phyloP scores from a whole-genome alignment of 1,140 invertebrate genomes.

The Plodia interpunctella region DNA sequence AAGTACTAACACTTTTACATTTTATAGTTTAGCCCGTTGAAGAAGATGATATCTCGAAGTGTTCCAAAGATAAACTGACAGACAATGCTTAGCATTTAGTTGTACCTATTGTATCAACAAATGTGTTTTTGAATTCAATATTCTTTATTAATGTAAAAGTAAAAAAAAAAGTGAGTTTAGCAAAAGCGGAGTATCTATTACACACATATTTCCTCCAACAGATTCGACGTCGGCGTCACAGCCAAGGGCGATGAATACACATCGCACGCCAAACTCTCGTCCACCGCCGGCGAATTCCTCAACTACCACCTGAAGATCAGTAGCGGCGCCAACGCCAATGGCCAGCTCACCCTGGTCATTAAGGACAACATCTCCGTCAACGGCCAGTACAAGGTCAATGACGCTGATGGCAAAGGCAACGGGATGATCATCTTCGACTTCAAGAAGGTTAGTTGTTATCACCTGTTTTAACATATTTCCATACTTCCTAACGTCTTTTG shows the following conservation, averaged over 20 bases:
- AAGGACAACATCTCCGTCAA: constrained; percentile 77
- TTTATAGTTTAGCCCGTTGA: too few relatives aligned
- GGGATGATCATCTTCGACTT: constrained; percentile 73
- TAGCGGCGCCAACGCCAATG: constrained; percentile 57
- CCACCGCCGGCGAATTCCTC: constrained; percentile 73
- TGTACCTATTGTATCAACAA: too few relatives aligned
- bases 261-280: constrained; percentile 70
- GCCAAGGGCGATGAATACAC: constrained; percentile 74
- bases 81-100: too few relatives aligned
- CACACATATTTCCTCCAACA: too few relatives aligned
- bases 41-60: too few relatives aligned
- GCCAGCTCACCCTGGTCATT: constrained; percentile 75
- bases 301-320: constrained; percentile 75
- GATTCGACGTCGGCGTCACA: constrained; percentile 76
- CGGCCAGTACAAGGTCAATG: constrained; percentile 77
- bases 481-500: too few relatives aligned
- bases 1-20: constrained; percentile 35
- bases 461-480: neutral
- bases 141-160: too few relatives aligned
- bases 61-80: too few relatives aligned
- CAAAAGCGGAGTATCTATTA: too few relatives aligned
- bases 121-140: too few relatives aligned
- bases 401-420: constrained; percentile 78
- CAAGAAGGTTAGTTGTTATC: constrained; percentile 50
- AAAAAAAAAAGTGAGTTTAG: too few relatives aligned